Evolutionary conservation across 1,140 invertebrate genomes (phyloP).

Genomic region (Saccostrea echinata): DNA sequence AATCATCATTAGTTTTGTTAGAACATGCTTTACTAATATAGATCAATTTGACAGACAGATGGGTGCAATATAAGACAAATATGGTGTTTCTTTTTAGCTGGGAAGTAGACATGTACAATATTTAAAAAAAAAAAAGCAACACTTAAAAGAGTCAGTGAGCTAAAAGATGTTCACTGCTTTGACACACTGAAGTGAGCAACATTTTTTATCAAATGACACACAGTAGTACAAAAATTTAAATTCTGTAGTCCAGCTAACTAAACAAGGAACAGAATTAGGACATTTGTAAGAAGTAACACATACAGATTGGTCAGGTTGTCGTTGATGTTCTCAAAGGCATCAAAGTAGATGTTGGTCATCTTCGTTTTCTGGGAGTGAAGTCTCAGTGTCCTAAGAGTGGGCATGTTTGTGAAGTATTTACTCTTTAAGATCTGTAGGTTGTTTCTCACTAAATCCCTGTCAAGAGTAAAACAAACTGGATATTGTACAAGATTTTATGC

Average conservation of each 20-base stretch:
- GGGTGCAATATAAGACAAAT: no score
- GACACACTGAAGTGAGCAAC: no score
- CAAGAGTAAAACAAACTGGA: not conserved
- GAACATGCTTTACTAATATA: no score
- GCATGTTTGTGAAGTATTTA: slow-evolving; percentile 58
- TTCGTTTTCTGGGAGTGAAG: slow-evolving; percentile 59
- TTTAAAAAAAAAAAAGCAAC: no score
- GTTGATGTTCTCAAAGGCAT: slow-evolving; percentile 61
- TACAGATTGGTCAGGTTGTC: slow-evolving; percentile 59
- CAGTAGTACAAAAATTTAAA: not conserved
- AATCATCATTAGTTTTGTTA: no score
- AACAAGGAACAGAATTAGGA: not conserved
- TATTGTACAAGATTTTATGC: not conserved
- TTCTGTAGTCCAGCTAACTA: not conserved
- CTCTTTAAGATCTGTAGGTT: slow-evolving; percentile 55
- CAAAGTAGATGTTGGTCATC: slow-evolving; percentile 60
- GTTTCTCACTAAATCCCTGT: slow-evolving; percentile 61
- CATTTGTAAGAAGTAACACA: slow-evolving; percentile 13
- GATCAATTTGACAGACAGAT: no score
- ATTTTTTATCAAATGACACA: not conserved
- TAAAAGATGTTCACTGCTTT: no score
- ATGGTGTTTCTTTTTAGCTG: no score
- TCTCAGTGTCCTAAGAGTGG: slow-evolving; percentile 55
- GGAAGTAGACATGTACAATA: no score
- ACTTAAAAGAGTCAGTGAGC: no score